Base-by-base conservation (phyloP, 2,113 vertebrate species). In the Charadrius vociferus region DNA sequence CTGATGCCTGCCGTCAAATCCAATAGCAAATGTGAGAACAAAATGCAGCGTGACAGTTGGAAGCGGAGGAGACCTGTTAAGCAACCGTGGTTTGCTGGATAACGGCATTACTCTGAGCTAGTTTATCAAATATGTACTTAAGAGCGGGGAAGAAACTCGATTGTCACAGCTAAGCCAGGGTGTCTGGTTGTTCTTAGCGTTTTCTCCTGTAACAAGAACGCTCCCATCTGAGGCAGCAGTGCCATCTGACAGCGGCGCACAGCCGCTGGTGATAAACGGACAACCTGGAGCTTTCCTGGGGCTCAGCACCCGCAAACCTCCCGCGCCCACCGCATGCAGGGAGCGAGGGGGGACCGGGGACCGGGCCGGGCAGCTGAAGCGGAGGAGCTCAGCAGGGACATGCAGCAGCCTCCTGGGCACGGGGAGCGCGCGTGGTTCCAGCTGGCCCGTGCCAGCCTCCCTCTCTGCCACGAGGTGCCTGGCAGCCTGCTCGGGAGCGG, bases 371-470 rank as follows among this genome's bases (percentile, higher is more conserved):
- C 32, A 22, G 61, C 65, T 29, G n/a, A 7, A 10, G 39, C 7
- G 3, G 58, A 86, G 70, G 14, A 43, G 41, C 30, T 62, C 1
- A 1, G 66, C 43, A 1, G 5, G 41, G 61, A 26, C 0, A 1
- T 52, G 59, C 45, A 32, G 90, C 52, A 52, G 55, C 53, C 24
- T 32, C 59, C n/a, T 5, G 39, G 55, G 45, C 32, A 30, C 1
- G 0, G 6, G 16, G 41, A 49, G 5, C 43, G 1, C 1, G 2
- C 1, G 1, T 0, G 12, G 65, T 0, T 39, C 84, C 45, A 55
- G 34, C 72, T 49, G 49, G 49, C 49, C 49, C 21, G 12, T 24
- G 49, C 49, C 49, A 50, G 49, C 49, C 12, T 23, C 49, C 6
- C 49, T 24, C 9, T 50, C 49, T 22, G 22, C 43, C 30, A 6